Base-by-base conservation (phyloP, 2,888 invertebrate genomes). In the Mythimna loreyi region DNA sequence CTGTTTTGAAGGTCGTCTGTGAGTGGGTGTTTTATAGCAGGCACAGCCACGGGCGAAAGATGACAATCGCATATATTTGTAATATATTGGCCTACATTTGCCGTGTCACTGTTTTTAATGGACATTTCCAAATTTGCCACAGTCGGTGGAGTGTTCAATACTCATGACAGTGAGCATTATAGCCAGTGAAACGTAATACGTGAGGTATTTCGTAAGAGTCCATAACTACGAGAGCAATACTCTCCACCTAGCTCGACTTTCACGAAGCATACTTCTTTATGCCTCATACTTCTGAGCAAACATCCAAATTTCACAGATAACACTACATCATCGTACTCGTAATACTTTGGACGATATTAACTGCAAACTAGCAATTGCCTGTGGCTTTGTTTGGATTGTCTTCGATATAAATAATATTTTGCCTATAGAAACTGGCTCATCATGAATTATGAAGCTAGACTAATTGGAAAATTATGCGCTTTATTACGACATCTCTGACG, bases 161-260 rank as follows among this genome's bases (percentile, higher is more conserved):
- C 63, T 57, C 52, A 47, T 73, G 64, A 71, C 47, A 67, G 61
- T 71, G 45, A 53, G 49, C 62, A 72, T 67, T 78, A 66, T 62
- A 60, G 50, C 60, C 43, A 72, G 57, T 63, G 61, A 72, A 67
- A 82, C 83, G 84, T 86, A 86, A 88, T 83, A 73, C 58, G 75
- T 57, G 68, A 78, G 73, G 62, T 78, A 86, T 87, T 87, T 87
- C 87, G 85, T 86, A 86, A 89, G 81, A 84, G 78, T 60, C 67
- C 81, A 77, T 81, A 84, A 84, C 82, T 80, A 83, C 72, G 78
- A 78, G 75, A 77, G 70, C 72, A 81, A 79, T 52, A 69, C 75
- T 77, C 80, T 79, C 79, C 77, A 74, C 81, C 67, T 72, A 75
- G 79, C 23, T 33, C 21, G 58, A 80, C 89, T 89, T 90, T 90